phyloP scores from a whole-genome alignment of 2,113 vertebrate species.

The Ondatra zibethicus region DNA sequence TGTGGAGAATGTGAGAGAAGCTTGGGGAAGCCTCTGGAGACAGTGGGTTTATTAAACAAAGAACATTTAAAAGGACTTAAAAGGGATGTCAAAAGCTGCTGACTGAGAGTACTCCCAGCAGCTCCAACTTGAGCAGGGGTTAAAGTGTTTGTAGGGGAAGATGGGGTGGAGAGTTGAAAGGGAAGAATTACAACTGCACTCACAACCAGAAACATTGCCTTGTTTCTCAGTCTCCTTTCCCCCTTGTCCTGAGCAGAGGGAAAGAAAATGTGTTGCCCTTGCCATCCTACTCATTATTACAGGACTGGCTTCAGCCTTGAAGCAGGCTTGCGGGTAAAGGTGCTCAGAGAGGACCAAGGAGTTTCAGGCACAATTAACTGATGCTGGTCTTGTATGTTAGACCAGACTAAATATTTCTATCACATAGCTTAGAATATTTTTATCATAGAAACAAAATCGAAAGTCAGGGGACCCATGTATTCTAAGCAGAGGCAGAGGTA shows the following conservation, averaged over 20 bases:
- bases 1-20: not conserved
- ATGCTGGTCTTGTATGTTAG: not conserved
- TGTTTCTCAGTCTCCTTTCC: not conserved
- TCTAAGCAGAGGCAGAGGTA: not conserved
- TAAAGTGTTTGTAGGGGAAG: not conserved
- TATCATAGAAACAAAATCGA: not conserved
- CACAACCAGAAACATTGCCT: not conserved
- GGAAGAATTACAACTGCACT: not conserved
- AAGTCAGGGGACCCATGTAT: not conserved
- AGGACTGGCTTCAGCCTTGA: not conserved
- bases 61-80: not conserved
- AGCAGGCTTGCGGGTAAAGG: not conserved
- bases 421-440: not conserved
- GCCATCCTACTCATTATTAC: rapidly evolving
- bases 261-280: not conserved
- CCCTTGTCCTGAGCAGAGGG: not conserved
- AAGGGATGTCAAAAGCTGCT: not conserved
- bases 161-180: not conserved
- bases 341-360: not conserved
- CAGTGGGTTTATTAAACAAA: not conserved
- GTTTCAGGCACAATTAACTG: not conserved
- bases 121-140: not conserved
- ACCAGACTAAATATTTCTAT: not conserved
- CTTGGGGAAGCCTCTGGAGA: not conserved
- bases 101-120: not conserved